Evolutionary conservation across 2,797 vertebrate species (phyloP).

Genomic region (Gymnothorax reevesii): DNA sequence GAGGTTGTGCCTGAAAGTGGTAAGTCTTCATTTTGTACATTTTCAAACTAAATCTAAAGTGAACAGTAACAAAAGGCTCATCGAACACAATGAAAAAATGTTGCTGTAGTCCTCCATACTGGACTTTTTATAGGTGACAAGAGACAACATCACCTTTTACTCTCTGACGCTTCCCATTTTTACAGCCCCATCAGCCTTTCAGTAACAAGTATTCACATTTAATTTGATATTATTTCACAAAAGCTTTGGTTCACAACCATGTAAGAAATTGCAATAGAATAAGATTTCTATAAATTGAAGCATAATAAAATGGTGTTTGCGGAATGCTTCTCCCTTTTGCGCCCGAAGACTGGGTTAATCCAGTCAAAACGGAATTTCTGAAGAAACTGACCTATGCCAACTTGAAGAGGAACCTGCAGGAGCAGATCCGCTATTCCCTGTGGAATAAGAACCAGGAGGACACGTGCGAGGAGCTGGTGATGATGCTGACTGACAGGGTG

Average conservation of each 20-base stretch:
- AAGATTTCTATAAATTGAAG: background rate
- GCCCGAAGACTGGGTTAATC: conserved; percentile 68
- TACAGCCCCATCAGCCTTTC: background rate
- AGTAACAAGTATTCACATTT: background rate
- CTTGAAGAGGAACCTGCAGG: conserved; percentile 76
- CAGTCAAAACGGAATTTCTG: conserved; percentile 72
- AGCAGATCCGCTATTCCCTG: conserved; percentile 70
- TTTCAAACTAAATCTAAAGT: background rate
- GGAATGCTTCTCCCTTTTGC: conserved; percentile 12
- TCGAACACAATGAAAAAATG: too few relatives aligned
- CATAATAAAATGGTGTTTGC: background rate
- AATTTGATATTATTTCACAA: background rate
- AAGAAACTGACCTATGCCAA: conserved; percentile 76
- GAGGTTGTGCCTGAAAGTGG: conserved; percentile 55
- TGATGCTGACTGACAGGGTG: conserved; percentile 68
- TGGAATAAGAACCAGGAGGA: conserved; percentile 65
- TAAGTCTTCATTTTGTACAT: conserved; percentile 47
- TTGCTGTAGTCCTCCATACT: too few relatives aligned
- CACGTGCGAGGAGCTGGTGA: conserved; percentile 70
- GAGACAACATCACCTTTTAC: too few relatives aligned
- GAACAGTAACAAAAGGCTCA: background rate
- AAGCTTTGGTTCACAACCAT: background rate
- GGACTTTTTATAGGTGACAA: too few relatives aligned
- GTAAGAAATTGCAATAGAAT: background rate
- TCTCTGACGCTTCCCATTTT: background rate